phyloP scores from a whole-genome alignment of 2,888 invertebrate species.

The Neoscelio sp. region DNA sequence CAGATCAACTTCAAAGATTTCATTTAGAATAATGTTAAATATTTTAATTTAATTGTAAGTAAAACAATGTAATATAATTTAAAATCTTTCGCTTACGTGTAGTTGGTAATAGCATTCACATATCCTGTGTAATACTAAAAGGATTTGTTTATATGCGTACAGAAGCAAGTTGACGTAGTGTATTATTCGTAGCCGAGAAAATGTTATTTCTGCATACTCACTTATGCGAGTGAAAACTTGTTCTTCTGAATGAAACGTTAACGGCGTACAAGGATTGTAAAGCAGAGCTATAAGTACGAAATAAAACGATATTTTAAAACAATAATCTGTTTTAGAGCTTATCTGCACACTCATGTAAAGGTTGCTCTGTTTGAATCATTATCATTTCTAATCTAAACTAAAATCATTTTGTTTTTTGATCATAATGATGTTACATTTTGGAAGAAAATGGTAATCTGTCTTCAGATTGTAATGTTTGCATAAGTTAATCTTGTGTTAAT shows the following conservation, averaged over 20 bases:
- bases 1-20: too few relatives aligned
- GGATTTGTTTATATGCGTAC: conserved; percentile 37
- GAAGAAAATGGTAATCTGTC: too few relatives aligned
- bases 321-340: conserved; percentile 55
- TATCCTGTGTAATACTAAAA: conserved; percentile 7
- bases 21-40: too few relatives aligned
- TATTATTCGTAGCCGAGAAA: conserved; percentile 24
- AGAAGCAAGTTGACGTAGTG: conserved; percentile 35
- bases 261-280: conserved; percentile 5
- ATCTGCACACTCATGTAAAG: conserved; percentile 70
- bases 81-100: background rate
- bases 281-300: conserved; percentile 3
- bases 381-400: too few relatives aligned
- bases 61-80: too few relatives aligned
- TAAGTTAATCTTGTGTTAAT: too few relatives aligned
- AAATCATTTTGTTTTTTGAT: too few relatives aligned
- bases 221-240: conserved; percentile 28
- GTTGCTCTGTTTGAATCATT: too few relatives aligned
- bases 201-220: conserved; percentile 37
- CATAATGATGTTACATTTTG: too few relatives aligned
- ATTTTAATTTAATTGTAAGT: too few relatives aligned
- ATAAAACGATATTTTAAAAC: conserved; percentile 53
- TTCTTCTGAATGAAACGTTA: conserved; percentile 25
- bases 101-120: background rate
- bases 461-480: too few relatives aligned